Base-by-base conservation (phyloP, 2,888 invertebrate species). In the Alloplasta piceator region DNA sequence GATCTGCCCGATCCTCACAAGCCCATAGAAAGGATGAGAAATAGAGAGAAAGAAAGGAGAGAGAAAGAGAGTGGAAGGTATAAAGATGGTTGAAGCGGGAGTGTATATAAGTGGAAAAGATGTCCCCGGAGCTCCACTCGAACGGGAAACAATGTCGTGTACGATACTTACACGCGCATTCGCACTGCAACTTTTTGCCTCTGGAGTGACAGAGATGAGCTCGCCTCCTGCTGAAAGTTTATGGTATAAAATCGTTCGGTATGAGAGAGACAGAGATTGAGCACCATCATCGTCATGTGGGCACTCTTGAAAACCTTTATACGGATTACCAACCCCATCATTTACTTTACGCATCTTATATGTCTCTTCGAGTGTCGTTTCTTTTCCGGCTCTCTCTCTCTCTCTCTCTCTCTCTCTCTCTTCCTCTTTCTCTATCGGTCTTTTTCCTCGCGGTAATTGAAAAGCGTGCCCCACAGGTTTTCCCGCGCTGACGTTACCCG, bases 401-500 rank as follows among this genome's bases (percentile, higher is more conserved):
- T 81, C 73, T 68, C 73, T 77, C 70, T 26, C 50, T 68, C 36
- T 12, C n/a, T n/a, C 80, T 72, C 26, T 81, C 73, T 68, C 73
- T 77, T 73, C 39, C 50, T 68, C 36, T 12, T 66, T 76, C 77
- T 63, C 26, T 26, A 26, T 26, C 26, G 26, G 3, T 26, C 26
- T 26, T 26, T 26, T 26, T 26, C 26, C 26, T 76, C 68, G 39
- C 77, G 66, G 74, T 81, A 81, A 81, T 81, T 81, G 81, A 81
- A 81, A 81, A 81, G 83, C 76, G 81, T 78, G 78, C 76, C 76
- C 70, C 74, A 58, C 66, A 76, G 61, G 78, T 81, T 81, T 81
- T 81, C 74, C 72, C 38, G 56, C 64, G 61, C 14, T 64, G 63
- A 56, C 64, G 74, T 64, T 68, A 12, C 46, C n/a, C 74, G 70